Conservation (phyloP, 2,113 vertebrate species). For the Bufo gargarizans region DNA sequence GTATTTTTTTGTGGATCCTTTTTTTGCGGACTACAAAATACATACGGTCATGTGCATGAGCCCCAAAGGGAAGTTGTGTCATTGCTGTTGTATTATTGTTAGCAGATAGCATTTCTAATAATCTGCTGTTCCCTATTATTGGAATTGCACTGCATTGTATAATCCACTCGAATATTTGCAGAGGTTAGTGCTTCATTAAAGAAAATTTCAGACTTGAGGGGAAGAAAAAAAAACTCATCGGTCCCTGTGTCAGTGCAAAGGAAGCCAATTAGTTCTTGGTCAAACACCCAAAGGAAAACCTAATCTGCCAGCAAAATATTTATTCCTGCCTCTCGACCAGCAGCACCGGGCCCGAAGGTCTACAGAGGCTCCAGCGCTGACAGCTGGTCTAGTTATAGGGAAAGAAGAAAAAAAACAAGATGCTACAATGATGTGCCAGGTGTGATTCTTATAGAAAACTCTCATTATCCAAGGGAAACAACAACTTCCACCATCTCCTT, state of each 20-base stretch:
- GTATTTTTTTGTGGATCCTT: too few species aligned
- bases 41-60: too few species aligned
- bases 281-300: not conserved
- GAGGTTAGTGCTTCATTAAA: not conserved
- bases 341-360: rapidly evolving
- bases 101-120: not conserved
- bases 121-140: not conserved
- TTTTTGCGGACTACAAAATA: too few species aligned
- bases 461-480: conserved; percentile 1
- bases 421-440: rapidly evolving
- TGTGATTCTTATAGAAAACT: not conserved
- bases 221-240: not conserved
- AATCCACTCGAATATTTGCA: not conserved
- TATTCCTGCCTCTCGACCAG: not conserved
- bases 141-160: not conserved
- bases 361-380: not conserved
- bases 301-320: conserved; percentile 14
- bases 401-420: not conserved
- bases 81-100: too few species aligned
- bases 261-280: not conserved
- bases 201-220: not conserved
- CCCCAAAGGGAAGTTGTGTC: too few species aligned
- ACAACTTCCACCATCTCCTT: not conserved
- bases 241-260: not conserved
- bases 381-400: not conserved